phyloP scores from a whole-genome alignment of 2,797 vertebrate genomes.

The Alectoris magna region DNA sequence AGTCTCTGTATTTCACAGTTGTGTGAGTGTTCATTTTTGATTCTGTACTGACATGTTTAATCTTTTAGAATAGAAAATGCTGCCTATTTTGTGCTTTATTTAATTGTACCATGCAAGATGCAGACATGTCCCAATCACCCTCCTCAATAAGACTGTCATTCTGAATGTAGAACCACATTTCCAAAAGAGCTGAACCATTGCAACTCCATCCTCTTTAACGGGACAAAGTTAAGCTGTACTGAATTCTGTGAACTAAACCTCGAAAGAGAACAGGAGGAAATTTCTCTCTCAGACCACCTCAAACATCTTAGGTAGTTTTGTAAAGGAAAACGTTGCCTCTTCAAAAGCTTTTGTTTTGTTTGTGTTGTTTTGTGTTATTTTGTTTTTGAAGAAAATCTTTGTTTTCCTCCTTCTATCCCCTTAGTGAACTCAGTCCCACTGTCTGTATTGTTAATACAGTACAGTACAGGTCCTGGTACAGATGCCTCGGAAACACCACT shows the following conservation, averaged over 20 bases:
- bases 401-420: not conserved
- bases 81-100: not conserved
- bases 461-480: not conserved
- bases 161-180: not conserved
- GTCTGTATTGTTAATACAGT: not conserved
- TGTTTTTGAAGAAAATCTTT: not conserved
- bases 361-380: not conserved
- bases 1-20: not conserved
- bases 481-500: not conserved
- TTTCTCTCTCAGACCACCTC: not conserved
- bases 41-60: not conserved
- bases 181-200: not conserved
- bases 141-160: not conserved
- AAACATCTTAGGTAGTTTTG: not conserved
- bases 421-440: not conserved
- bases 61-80: not conserved
- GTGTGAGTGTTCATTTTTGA: not conserved
- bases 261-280: not conserved
- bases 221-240: not conserved
- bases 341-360: too few species aligned
- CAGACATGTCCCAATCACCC: not conserved
- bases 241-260: not conserved
- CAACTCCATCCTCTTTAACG: not conserved
- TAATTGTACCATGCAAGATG: not conserved
- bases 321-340: not conserved